Percentiles rank a stretch among this genome's conserved stretches.
Evolutionary conservation across 2,797 vertebrate genomes (phyloP).

Genomic region (Peromyscus attwateri): DNA sequence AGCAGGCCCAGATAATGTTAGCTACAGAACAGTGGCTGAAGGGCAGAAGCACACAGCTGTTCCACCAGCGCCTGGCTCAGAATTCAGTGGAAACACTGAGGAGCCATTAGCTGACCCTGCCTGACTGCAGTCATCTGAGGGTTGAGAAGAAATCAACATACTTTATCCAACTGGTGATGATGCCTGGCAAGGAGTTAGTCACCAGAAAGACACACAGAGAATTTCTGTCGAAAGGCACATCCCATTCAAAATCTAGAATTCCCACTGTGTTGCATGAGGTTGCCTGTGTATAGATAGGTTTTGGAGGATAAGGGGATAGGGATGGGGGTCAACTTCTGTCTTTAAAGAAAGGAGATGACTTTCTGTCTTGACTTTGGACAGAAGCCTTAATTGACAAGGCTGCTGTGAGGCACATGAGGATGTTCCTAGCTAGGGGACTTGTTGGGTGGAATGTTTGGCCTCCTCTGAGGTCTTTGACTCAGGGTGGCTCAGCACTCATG

Average conservation of each 20-base stretch:
- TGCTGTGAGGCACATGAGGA: not conserved
- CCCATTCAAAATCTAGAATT: not conserved
- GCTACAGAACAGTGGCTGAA: slow-evolving; percentile 4
- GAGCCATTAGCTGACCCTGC: not conserved
- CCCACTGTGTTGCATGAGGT: not conserved
- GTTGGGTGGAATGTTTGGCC: too few relatives aligned
- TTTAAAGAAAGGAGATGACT: not conserved
- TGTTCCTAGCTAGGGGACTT: not conserved
- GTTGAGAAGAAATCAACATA: not conserved
- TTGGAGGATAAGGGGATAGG: not conserved
- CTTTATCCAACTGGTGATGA: not conserved
- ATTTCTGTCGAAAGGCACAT: slow-evolving; percentile 9
- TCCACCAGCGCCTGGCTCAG: not conserved
- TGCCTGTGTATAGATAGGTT: not conserved
- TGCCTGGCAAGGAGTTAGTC: not conserved
- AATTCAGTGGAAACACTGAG: not conserved
- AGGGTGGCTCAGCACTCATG: not conserved
- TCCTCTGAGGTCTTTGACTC: not conserved
- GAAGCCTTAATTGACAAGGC: not conserved
- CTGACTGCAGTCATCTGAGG: not conserved
- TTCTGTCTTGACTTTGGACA: not conserved
- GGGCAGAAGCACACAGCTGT: not conserved
- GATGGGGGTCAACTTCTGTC: not conserved
- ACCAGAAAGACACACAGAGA: not conserved
- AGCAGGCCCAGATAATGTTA: not conserved